Evolutionary conservation across 2,888 invertebrate genomes (phyloP).

Genomic region (Rhamphomyia laevipes): DNA sequence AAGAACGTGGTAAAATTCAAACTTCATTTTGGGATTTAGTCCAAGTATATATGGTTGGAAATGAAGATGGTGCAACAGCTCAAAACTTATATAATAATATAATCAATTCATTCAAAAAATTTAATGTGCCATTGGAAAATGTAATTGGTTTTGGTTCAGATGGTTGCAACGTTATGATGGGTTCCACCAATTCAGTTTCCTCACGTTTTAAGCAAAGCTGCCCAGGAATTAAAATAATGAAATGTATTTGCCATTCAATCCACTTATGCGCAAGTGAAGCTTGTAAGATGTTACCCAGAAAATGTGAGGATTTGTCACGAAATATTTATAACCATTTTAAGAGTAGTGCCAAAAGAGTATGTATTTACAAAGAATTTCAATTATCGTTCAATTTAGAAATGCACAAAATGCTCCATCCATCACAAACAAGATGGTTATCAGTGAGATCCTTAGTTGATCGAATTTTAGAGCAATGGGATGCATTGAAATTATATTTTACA

Average conservation of each 20-base stretch:
- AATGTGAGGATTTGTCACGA: slow-evolving; percentile 21
- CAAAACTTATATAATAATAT: neutral
- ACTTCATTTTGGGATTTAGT: neutral
- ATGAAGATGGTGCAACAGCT: neutral
- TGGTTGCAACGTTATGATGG: slow-evolving; percentile 13
- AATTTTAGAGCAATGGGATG: too few relatives aligned
- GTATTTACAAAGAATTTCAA: neutral
- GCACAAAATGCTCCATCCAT: slow-evolving; percentile 14
- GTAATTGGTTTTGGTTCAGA: slow-evolving; percentile 21
- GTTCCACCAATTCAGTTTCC: slow-evolving; percentile 22
- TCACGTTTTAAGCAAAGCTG: slow-evolving; percentile 13
- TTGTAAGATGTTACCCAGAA: slow-evolving; percentile 20
- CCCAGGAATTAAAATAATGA: slow-evolving; percentile 18
- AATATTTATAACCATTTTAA: slow-evolving; percentile 18
- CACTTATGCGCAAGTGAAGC: slow-evolving; percentile 25
- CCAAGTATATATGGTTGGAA: neutral
- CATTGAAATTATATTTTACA: too few relatives aligned
- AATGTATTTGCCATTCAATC: slow-evolving; percentile 25
- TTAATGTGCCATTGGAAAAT: slow-evolving; percentile 16
- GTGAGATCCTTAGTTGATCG: too few relatives aligned
- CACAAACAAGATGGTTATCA: too few relatives aligned
- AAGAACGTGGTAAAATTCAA: neutral
- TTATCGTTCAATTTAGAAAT: neutral
- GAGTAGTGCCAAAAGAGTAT: neutral
- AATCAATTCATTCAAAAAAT: neutral